Percentiles rank a stretch among this genome's conserved stretches.
These are phyloP conservation scores for Megalonaias nervosa DNA, from an alignment of 1,140 invertebrate species.

Conservation along the genomic window DNA sequence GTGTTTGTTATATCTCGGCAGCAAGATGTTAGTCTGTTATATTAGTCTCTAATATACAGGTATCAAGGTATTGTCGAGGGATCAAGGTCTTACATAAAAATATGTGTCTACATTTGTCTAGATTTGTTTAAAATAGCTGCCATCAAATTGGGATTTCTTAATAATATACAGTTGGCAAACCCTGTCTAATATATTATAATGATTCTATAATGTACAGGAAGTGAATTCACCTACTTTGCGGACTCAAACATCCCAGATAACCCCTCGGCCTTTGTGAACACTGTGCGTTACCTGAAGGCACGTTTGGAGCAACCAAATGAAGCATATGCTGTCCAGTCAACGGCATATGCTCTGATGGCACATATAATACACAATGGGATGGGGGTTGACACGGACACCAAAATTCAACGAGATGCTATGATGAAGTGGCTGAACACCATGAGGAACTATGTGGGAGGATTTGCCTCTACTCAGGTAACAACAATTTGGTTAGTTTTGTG, in stretches of 20 bases:
- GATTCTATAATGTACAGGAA: too few relatives aligned
- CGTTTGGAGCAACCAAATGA: slow-evolving; percentile 85
- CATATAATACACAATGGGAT: slow-evolving; percentile 73
- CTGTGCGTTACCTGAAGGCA: slow-evolving; percentile 90
- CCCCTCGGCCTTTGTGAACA: slow-evolving; percentile 59
- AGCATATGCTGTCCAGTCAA: slow-evolving; percentile 92
- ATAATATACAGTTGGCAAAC: not conserved
- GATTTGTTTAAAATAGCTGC: not conserved
- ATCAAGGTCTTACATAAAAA: too few relatives aligned
- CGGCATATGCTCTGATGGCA: slow-evolving; percentile 92
- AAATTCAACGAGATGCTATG: slow-evolving; percentile 74
- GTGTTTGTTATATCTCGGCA: too few relatives aligned
- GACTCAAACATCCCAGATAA: slow-evolving; percentile 61
- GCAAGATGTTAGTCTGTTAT: too few relatives aligned
- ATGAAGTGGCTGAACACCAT: slow-evolving; percentile 95
- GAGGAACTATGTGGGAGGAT: slow-evolving; percentile 91
- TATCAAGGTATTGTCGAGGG: too few relatives aligned
- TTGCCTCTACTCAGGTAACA: slow-evolving; percentile 89
- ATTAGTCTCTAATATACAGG: too few relatives aligned
- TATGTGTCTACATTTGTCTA: not conserved
- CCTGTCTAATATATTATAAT: too few relatives aligned
- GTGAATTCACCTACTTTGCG: slow-evolving; percentile 55
- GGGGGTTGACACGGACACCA: slow-evolving; percentile 34
- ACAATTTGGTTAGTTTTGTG: not conserved
- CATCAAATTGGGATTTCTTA: not conserved